Base-by-base conservation (phyloP, 2,888 invertebrate species). In the Gymnoscelis rufifasciata region DNA sequence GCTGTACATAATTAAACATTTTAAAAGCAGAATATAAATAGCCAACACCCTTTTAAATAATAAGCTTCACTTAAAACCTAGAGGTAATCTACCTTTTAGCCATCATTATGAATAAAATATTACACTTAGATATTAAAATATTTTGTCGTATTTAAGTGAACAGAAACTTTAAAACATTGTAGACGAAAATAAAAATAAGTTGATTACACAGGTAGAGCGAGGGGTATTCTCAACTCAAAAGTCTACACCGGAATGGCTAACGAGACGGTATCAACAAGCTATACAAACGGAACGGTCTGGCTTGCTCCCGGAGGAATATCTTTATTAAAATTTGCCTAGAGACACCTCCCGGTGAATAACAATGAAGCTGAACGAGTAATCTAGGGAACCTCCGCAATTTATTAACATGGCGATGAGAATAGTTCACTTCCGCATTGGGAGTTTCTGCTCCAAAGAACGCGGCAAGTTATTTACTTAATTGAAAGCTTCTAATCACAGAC, bases 291-390 rank as follows among this genome's bases (percentile, higher is more conserved):
- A 46, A 52, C 43, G 51, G 43, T 43, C 43, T 49, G 49, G 50
- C 48, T 40, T 38, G 46, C 42, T 51, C 54, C 49, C 46, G 15
- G 39, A 11, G 43, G 51, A 54, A 52, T 57, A 47, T 58, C 50
- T 58, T 58, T 55, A 60, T 60, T 58, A 58, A 56, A 58, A 54
- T 51, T 53, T 49, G 51, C 50, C 47, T 43, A 48, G 45, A 52
- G 48, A 54, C 51, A 43, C 45, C 47, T 43, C 43, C 36, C 33
- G 45, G 38, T 40, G 51, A 52, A 50, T 53, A 50, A 42, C 48
- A 54, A 55, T 50, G 45, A 30, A 28, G 29, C 38, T 42, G 44
- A 45, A 49, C 45, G 38, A 45, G 45, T 50, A 45, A 45, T 42
- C 45, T 45, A 46, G 42, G 45, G 50, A 45, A 45, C 50, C 50